A percentile compares a stretch with the other conserved stretches of the same genome.
Evolutionary conservation across 2,113 vertebrate species (phyloP).

Genomic region (Hippocampus guttulatus): DNA sequence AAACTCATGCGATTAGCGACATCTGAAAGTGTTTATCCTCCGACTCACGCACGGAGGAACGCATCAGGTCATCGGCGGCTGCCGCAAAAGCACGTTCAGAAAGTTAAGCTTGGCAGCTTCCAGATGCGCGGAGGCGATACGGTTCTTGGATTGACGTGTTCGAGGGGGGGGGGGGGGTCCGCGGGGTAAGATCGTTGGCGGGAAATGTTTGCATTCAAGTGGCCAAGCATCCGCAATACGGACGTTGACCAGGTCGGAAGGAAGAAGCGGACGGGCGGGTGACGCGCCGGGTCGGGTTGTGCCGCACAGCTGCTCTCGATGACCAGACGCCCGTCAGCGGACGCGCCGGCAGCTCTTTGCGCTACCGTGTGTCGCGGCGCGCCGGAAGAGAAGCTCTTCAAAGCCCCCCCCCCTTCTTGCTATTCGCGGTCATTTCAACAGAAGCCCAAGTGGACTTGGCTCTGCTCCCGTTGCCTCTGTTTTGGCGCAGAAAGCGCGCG

Average conservation of each 20-base stretch:
- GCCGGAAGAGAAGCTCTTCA: not conserved
- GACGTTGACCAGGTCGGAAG: not conserved
- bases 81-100: not conserved
- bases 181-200: not conserved
- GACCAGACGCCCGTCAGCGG: constrained; percentile 23
- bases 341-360: not conserved
- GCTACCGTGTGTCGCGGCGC: not conserved
- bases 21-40: constrained; percentile 59
- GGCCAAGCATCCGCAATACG: no score
- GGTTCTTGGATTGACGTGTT: not conserved
- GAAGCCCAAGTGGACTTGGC: not conserved
- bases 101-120: not conserved
- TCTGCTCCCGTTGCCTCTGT: not conserved
- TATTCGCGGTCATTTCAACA: not conserved
- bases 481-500: constrained; percentile 5
- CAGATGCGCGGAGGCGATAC: not conserved
- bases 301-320: constrained; percentile 51
- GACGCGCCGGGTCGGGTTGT: constrained; percentile 47
- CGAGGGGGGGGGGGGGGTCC: not conserved
- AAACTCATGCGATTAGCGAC: constrained; percentile 43
- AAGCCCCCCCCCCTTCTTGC: no score
- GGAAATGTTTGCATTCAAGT: not conserved
- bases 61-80: constrained; percentile 26
- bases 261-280: constrained; percentile 43
- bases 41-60: constrained; percentile 21